Conservation (phyloP, 2,113 vertebrate genomes). For the Pao palembangensis region DNA sequence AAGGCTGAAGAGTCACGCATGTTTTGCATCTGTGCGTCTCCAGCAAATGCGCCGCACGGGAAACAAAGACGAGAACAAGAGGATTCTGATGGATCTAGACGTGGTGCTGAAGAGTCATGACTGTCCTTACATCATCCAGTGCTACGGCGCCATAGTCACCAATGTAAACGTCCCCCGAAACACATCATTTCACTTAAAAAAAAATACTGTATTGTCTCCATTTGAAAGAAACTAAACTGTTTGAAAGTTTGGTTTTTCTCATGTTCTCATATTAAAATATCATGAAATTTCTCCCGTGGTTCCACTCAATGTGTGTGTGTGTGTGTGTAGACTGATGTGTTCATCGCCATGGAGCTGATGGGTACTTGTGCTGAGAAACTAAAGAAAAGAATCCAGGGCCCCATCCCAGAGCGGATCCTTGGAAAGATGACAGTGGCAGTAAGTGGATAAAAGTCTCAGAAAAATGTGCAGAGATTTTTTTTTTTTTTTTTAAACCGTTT, state of each 20-base stretch:
- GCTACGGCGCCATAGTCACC: constrained; percentile 93
- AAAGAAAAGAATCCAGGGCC: constrained; percentile 93
- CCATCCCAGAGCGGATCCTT: constrained; percentile 89
- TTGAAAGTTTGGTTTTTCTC: neutral
- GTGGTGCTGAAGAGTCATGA: constrained; percentile 95
- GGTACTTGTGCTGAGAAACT: constrained; percentile 93
- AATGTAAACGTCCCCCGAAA: constrained; percentile 74
- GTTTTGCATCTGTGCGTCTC: constrained; percentile 28
- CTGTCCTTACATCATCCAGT: constrained; percentile 95
- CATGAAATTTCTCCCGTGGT: neutral
- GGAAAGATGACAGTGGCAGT: constrained; percentile 95
- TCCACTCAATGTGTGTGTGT: neutral
- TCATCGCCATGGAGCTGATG: constrained; percentile 97
- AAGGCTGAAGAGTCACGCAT: neutral
- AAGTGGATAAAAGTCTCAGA: constrained; percentile 48
- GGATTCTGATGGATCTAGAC: constrained; percentile 93
- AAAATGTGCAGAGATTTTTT: too few species aligned
- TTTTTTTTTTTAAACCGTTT: neutral
- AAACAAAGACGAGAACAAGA: constrained; percentile 93
- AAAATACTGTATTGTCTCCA: neutral
- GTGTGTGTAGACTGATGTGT: constrained; percentile 84
- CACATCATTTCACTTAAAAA: too few species aligned
- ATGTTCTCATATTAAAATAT: neutral
- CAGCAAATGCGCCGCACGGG: constrained; percentile 97
- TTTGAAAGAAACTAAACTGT: neutral